These are phyloP conservation scores for Tringa solitaria DNA, from an alignment of 2,113 vertebrate genomes.

Conservation along the genomic window DNA sequence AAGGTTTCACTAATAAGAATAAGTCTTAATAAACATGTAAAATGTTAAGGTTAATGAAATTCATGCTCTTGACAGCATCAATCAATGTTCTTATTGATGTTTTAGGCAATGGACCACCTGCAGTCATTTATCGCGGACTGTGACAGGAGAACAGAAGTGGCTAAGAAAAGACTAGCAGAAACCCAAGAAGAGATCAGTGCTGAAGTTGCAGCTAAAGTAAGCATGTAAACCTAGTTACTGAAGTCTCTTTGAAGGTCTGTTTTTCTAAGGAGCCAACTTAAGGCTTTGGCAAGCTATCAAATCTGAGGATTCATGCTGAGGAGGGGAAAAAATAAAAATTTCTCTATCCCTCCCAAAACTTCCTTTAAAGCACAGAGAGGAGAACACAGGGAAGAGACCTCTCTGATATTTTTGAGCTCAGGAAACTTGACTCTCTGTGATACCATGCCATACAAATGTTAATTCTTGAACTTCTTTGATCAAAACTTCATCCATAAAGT, in stretches of 20 bases:
- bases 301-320: background rate
- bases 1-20: background rate
- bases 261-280: background rate
- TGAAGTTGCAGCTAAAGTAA: constrained; percentile 97
- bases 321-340: background rate
- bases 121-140: constrained; percentile 98
- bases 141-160: constrained; percentile 94
- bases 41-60: background rate
- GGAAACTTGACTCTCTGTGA: background rate
- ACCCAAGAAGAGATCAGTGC: constrained; percentile 99
- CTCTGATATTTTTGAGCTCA: background rate
- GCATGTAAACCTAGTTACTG: background rate
- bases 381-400: background rate
- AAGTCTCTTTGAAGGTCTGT: background rate
- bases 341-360: background rate
- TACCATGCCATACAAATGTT: background rate
- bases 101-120: constrained; percentile 94
- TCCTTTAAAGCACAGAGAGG: background rate
- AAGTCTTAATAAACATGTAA: background rate
- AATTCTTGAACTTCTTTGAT: background rate
- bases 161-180: constrained; percentile 96
- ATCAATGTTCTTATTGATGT: constrained; percentile 7
- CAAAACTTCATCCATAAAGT: background rate
- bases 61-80: background rate
- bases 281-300: background rate